Conservation (phyloP, 1,140 invertebrate species). For the Himalopsyche phryganea region DNA sequence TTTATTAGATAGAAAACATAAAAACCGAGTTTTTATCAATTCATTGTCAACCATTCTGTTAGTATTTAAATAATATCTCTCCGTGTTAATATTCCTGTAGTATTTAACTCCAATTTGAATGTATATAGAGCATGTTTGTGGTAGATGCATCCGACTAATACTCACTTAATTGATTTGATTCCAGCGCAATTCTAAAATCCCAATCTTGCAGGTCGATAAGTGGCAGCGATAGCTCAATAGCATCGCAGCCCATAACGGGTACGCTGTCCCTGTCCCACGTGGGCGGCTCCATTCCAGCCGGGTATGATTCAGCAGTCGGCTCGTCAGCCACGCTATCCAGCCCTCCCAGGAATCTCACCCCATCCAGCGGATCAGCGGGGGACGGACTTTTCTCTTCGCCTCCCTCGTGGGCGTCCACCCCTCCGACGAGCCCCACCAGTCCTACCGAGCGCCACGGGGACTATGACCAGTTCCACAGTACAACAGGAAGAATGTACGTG, state of each 20-base stretch:
- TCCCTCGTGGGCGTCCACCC: slow-evolving; percentile 58
- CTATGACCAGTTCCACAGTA: slow-evolving; percentile 30
- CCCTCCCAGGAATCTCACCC: slow-evolving; percentile 48
- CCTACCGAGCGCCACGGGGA: slow-evolving; percentile 18
- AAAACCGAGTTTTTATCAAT: too few species aligned
- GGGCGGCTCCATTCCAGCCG: slow-evolving; percentile 32
- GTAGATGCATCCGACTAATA: not conserved
- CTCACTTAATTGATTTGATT: not conserved
- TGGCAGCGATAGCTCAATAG: slow-evolving; percentile 49
- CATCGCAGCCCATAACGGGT: slow-evolving; percentile 48
- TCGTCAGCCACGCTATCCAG: slow-evolving; percentile 55
- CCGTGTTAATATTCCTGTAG: too few species aligned
- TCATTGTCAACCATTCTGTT: too few species aligned
- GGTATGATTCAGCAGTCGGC: slow-evolving; percentile 58
- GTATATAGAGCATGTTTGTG: slow-evolving; percentile 12
- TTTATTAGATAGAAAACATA: too few species aligned
- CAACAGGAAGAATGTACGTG: slow-evolving; percentile 30
- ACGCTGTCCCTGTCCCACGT: slow-evolving; percentile 42
- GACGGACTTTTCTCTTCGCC: slow-evolving; percentile 52
- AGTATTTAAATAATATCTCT: too few species aligned
- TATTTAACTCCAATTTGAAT: too few species aligned
- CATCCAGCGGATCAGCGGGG: slow-evolving; percentile 43
- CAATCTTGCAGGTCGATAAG: slow-evolving; percentile 40
- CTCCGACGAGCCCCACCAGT: slow-evolving; percentile 55
- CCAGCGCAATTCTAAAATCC: too few species aligned